Evolutionary conservation across 1,140 invertebrate genomes (phyloP), one percentile per base, ranked within the genome.

Genomic region (Drosophila oshimai): DNA sequence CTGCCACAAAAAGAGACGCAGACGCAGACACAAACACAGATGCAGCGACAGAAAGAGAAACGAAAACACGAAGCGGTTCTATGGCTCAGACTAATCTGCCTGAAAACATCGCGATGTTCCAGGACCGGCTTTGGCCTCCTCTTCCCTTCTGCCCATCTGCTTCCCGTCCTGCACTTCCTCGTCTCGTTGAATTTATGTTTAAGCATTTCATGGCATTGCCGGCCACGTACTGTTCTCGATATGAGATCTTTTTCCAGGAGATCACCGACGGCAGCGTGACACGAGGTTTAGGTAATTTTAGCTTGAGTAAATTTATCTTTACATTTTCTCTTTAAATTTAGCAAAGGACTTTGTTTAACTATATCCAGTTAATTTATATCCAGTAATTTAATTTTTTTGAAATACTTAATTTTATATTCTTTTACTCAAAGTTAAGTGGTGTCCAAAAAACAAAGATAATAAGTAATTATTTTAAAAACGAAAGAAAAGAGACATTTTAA

Each of bases 191-290:
- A 80, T 80, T 80, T 80, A 80, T 80, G 76, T 80, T 80, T 60
- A 65, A 80, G 71, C 76, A 80, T 79, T 79, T 80, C 75, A 69
- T 79, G 75, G 75, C 75, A 71, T 65, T 70, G 76, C 76, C 50
- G 57, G 53, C 76, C 76, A 71, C 71, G 70, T 80, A 80, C 76
- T 50, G 58, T 64, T 55, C 29, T 62, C 51, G 76, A 80, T 80
- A 79, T 80, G 76, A 70, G 64, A 80, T 80, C 76, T 75, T 37
- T 61, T 50, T 42, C 37, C 33, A 36, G 34, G 18, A 6, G 6
- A 4, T 51, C 12, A 10, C 12, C 39, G 54, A 72, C 39, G 67
- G 5, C 10, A 18, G 17, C 39, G 64, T 68, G 64, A 68, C 64
- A 68, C 64, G 64, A 29, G 3, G 4, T 2, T 2, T 13, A 57